Evolutionary conservation across 2,113 vertebrate genomes (phyloP).

Genomic region (Rhagologus leucostigma): DNA sequence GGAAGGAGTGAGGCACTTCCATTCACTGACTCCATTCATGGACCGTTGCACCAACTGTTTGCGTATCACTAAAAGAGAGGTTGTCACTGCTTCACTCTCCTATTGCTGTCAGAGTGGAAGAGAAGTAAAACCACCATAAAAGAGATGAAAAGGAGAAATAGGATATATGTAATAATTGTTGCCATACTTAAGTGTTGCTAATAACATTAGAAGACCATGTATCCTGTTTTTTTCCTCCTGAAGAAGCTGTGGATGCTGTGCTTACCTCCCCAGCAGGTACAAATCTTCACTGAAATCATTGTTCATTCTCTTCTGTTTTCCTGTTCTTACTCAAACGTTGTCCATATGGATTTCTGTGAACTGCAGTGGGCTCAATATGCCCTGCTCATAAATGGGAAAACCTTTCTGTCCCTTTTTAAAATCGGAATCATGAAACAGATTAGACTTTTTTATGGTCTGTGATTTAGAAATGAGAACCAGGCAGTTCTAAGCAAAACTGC

Average conservation of each 20-base stretch:
- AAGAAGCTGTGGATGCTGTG: not conserved
- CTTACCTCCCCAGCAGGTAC: not conserved
- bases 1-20: not conserved
- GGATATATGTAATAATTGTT: not conserved
- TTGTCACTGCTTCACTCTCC: not conserved
- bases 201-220: not conserved
- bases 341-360: not conserved
- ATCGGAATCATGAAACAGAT: not conserved
- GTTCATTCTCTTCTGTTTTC: not conserved
- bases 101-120: not conserved
- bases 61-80: not conserved
- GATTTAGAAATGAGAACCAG: not conserved
- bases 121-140: not conserved
- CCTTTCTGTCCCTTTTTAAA: not conserved
- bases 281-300: not conserved
- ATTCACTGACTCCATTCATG: not conserved
- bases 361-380: not conserved
- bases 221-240: not conserved
- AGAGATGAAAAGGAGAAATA: not conserved
- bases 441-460: not conserved
- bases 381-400: not conserved
- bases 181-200: not conserved
- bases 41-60: not conserved
- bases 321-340: not conserved
- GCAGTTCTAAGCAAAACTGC: not conserved